Conservation (phyloP, 2,113 vertebrate species). For the Colinus virginianus region DNA sequence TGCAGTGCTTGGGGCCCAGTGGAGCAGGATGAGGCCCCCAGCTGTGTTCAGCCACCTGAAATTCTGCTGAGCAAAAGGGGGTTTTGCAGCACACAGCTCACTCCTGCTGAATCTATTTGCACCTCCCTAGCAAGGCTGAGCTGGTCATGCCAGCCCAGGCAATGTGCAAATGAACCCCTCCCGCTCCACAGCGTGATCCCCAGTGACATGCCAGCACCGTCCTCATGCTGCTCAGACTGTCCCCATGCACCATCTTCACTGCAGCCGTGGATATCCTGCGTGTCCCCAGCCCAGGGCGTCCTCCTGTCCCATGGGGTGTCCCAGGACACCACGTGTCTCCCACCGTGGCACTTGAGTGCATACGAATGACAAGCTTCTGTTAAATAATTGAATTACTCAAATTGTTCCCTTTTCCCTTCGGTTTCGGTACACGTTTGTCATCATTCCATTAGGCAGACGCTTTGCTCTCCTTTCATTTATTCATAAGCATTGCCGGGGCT, state of each 20-base stretch:
- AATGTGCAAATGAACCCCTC: neutral
- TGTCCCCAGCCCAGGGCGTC: neutral
- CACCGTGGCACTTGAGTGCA: accelerated
- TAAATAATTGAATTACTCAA: constrained; percentile 68
- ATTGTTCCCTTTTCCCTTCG: constrained; percentile 56
- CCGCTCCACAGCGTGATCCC: neutral
- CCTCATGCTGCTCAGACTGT: neutral
- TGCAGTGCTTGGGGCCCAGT: neutral
- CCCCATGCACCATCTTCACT: neutral
- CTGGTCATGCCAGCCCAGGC: neutral
- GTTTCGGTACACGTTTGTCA: constrained; percentile 51
- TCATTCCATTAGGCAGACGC: constrained; percentile 59
- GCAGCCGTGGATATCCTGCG: neutral
- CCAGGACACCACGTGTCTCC: accelerated
- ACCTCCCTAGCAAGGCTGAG: neutral
- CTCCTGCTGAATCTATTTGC: constrained; percentile 5
- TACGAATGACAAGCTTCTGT: constrained; percentile 39
- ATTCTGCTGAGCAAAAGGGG: neutral
- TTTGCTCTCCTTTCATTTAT: constrained; percentile 64
- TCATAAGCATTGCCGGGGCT: neutral
- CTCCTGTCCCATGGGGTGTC: accelerated
- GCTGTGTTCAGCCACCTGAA: accelerated
- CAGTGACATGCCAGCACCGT: accelerated
- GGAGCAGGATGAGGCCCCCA: neutral
- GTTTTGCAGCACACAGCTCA: neutral